Evolutionary conservation across 2,888 invertebrate species (phyloP), one percentile per base, ranked within the genome.

Genomic region (Cristatella mucedo): DNA sequence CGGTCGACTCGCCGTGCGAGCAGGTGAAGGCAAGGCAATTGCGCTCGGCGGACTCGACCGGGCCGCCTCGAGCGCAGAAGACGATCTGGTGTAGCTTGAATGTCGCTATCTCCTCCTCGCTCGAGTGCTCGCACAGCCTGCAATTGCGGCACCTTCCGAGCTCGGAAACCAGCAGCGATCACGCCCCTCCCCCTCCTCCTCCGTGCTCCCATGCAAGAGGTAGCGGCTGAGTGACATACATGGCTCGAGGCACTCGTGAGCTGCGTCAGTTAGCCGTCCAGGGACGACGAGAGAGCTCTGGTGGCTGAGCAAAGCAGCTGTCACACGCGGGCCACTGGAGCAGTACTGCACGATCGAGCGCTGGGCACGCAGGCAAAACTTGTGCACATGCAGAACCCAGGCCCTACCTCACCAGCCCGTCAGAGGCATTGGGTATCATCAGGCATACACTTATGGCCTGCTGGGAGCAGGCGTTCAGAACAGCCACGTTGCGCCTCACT

Each of bases 11-110:
- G 1, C 89, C 89, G 61, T 87, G 86, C 34, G 87, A 82, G 78
- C 87, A 91, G 0, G 93, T 93, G 68, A 95, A 93, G 6, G 93
- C 93, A 70, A 95, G 95, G 68, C 95, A 95, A n/a, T 83, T 77
- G 0, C 80, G 78, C 54, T 91, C 89, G 0, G 75, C 71, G 16
- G 82, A 78, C 33, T 79, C 80, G 3, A 52, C 47, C 9, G 76
- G 74, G 22, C 78, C 75, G 5, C 95, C 95, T 36, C 87, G 78
- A 5, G 87, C 87, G 68, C 91, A 95, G 71, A 91, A 87, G 46
- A 87, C 74, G 49, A 93, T 91, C 47, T 85, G 77, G 55, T 85
- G 84, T 42, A 93, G 82, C 52, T 85, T 80, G 63, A 86, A 95
- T 3, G 80, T 76, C 0, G 82, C 77, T 66, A 89, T 84, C 48